These are phyloP conservation scores for Smutsia gigantea DNA, from an alignment of 2,797 vertebrate species.

Conservation along the genomic window DNA sequence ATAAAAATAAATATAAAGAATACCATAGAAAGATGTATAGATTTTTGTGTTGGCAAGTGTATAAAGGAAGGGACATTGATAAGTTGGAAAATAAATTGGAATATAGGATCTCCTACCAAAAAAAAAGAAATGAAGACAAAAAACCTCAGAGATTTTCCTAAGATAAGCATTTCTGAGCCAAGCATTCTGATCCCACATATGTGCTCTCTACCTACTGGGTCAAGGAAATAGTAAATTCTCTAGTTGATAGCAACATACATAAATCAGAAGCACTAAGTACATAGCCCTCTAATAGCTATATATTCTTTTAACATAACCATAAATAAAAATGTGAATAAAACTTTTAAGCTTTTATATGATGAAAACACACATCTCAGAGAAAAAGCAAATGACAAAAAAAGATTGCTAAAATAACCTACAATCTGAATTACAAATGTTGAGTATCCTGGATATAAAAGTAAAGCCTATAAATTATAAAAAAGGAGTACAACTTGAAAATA, in stretches of 20 bases:
- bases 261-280: not conserved
- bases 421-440: slow-evolving; percentile 31
- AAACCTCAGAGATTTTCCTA: not conserved
- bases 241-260: not conserved
- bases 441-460: not conserved
- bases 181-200: not conserved
- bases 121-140: not conserved
- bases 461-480: not conserved
- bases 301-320: not conserved
- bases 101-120: too few relatives aligned
- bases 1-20: too few relatives aligned
- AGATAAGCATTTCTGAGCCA: not conserved
- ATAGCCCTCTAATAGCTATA: not conserved
- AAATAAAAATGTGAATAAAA: slow-evolving; percentile 50
- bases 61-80: too few relatives aligned
- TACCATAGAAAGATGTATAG: too few relatives aligned
- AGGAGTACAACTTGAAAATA: not conserved
- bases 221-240: not conserved
- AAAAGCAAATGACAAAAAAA: slow-evolving; percentile 13
- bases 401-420: not conserved
- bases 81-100: too few relatives aligned
- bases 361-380: not conserved
- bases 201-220: not conserved
- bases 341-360: not conserved
- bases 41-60: too few relatives aligned